Base-by-base conservation (phyloP, 2,888 invertebrate genomes). In the Smittia sp. region DNA sequence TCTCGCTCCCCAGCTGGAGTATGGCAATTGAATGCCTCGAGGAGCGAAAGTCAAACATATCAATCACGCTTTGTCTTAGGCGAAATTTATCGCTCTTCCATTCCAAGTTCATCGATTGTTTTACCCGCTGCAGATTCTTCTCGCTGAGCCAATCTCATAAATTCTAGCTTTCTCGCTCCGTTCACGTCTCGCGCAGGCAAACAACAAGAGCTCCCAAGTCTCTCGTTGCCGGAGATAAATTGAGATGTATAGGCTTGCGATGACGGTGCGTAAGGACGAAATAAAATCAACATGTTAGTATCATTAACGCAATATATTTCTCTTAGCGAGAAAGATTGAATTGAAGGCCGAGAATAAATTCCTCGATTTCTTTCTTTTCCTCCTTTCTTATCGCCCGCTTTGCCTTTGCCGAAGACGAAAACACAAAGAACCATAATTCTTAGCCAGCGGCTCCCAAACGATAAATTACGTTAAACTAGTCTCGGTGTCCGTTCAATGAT, bases 251-350 rank as follows among this genome's bases (percentile, higher is more conserved):
- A 20, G 24, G 58, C 18, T 46, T 15, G 58, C 13, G 58, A 58
- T 58, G 24, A 58, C 58, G 58, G 58, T 58, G 58, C 58, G 58
- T 58, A 58, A 9, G 24, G 24, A 58, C n/a, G 46, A 46, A 46
- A 58, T 58, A 58, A 66, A 66, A 66, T 66, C 66, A 66, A 66
- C 66, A 66, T 66, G 66, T 66, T 66, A 46, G 66, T 66, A 66
- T 66, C 66, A 66, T 66, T 66, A 66, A 66, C 66, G 66, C 39
- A 66, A 66, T 66, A 66, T 68, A 27, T 66, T 38, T 66, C 66
- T 32, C 6, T 66, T 20, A 66, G 18, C 9, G 38, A 39, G 25
- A 66, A 66, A 68, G 38, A 46, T 22, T 39, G 24, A 22, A 38
- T 38, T 46, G 38, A 66, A 66, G 27, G 39, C 25, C 38, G 22